Base-by-base conservation (phyloP, 2,113 vertebrate genomes). In the Passer montanus region DNA sequence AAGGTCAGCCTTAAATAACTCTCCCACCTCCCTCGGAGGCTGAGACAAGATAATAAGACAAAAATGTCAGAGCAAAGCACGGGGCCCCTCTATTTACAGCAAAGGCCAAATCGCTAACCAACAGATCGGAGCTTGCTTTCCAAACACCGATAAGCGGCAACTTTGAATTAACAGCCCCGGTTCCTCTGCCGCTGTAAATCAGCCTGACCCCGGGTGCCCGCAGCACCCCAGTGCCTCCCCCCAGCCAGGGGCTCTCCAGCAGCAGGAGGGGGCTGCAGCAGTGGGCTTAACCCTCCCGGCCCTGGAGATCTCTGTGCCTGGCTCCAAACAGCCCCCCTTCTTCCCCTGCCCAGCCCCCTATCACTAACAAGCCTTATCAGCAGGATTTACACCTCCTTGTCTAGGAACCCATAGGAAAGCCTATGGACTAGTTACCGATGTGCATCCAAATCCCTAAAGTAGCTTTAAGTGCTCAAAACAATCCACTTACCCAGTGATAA, bases 341-440 rank as follows among this genome's bases (percentile, higher is more conserved):
- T 79, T 46, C 39, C 43, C 69, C 63, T 86, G 70, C 84, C 52
- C 68, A 93, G 77, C 60, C 52, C 72, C 73, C 33, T 95, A 97
- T 95, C 89, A 93, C 92, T 95, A 97, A 95, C 92, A 95, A 89
- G 85, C 75, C 90, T 97, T 97, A 97, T 97, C 97, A 76, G 93
- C 86, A 88, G 95, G 96, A 97, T 97, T 97, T 97, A 96, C 96
- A 97, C 96, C 94, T 97, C 79, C 78, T 95, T 94, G 95, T 97
- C 96, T 94, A 93, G 90, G 58, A 94, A 88, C 75, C 60, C 46
- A 3, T 53, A 93, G 92, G 81, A 85, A 90, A 95, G 63, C 59
- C 64, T n/a, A 33, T 1, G 58, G 87, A 37, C 60, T 13, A 3
- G 56, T 96, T 86, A 80, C 67, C 7, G 0, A 59, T 63, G 81